Percentiles rank a stretch among this genome's conserved stretches.
These are phyloP conservation scores for Corythaixoides concolor DNA, from an alignment of 2,113 vertebrate genomes.

Conservation along the genomic window DNA sequence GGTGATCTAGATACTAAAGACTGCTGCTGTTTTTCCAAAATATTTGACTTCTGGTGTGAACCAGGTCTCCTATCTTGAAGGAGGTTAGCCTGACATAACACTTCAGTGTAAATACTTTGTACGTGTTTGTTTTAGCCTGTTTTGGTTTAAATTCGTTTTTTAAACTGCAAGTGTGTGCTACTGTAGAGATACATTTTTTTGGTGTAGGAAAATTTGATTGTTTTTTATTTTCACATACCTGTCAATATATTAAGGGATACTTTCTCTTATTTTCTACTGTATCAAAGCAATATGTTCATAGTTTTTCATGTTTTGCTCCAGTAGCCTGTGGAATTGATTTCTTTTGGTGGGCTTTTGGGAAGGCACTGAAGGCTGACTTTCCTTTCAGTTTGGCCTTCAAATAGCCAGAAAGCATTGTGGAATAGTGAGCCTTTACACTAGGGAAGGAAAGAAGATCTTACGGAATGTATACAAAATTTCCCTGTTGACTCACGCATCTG, in stretches of 20 bases:
- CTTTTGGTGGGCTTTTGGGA: not conserved
- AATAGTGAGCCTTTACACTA: accelerated
- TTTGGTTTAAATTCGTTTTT: not conserved
- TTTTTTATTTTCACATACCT: not conserved
- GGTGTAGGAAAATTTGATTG: not conserved
- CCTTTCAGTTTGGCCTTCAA: not conserved
- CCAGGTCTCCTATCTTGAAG: not conserved
- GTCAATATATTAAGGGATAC: not conserved
- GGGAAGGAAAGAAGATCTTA: not conserved
- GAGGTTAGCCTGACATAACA: not conserved
- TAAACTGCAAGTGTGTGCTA: not conserved
- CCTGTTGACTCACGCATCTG: not conserved
- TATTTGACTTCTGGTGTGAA: not conserved
- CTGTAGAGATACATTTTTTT: not conserved
- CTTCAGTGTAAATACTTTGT: not conserved
- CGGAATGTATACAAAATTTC: not conserved
- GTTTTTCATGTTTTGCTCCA: not conserved
- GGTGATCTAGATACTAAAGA: not conserved
- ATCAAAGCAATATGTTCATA: not conserved
- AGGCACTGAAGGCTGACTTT: not conserved
- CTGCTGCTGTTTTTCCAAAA: not conserved
- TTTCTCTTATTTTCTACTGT: not conserved
- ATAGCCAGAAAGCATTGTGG: not conserved
- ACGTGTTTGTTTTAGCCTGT: not conserved
- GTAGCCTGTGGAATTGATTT: not conserved